These are phyloP conservation scores for Nomada ruficornis DNA, from an alignment of 2,888 invertebrate genomes.

Conservation along the genomic window DNA sequence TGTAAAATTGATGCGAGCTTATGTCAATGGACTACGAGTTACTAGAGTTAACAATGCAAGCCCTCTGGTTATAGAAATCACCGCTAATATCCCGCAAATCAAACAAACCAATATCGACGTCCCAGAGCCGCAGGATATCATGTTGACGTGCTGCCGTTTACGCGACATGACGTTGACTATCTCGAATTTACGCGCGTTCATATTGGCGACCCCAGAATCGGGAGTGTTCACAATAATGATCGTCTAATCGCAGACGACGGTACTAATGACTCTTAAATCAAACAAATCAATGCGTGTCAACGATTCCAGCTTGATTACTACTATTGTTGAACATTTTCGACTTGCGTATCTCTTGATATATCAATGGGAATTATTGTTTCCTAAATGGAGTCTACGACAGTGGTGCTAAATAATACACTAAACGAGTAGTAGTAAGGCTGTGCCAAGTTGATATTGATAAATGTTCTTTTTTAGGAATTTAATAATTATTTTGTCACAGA, in stretches of 20 bases:
- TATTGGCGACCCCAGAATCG: conserved; percentile 15
- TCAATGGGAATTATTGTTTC: too few relatives aligned
- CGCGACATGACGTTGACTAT: conserved; percentile 30
- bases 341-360: neutral
- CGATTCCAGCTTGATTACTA: neutral
- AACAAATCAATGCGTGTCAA: conserved; percentile 17
- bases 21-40: neutral
- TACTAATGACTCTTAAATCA: conserved; percentile 35
- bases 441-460: too few relatives aligned
- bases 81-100: conserved; percentile 31
- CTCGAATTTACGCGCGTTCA: conserved; percentile 34
- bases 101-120: conserved; percentile 28
- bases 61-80: conserved; percentile 1
- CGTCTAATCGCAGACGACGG: conserved; percentile 18
- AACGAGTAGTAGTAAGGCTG: too few relatives aligned
- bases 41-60: conserved; percentile 5
- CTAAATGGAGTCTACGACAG: too few relatives aligned
- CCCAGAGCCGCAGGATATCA: conserved; percentile 21
- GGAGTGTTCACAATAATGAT: conserved; percentile 33
- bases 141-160: conserved; percentile 31
- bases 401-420: too few relatives aligned
- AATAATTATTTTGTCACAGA: too few relatives aligned
- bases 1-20: neutral
- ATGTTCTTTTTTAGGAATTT: too few relatives aligned
- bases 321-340: neutral